phyloP scores from a whole-genome alignment of 2,113 vertebrate genomes.

The Perccottus glenii region DNA sequence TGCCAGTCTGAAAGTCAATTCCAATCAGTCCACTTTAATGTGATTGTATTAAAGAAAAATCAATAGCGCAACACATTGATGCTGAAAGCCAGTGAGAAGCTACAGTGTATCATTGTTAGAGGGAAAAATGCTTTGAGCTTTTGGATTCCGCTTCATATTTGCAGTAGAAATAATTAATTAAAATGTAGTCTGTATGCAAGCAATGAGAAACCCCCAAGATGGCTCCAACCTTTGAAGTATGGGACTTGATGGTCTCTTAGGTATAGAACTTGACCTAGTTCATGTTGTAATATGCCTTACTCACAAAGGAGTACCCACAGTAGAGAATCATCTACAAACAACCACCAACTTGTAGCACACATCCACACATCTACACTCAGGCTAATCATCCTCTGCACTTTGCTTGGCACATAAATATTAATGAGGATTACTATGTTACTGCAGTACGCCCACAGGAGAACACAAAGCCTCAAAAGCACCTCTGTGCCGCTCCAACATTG shows the following conservation, averaged over 20 bases:
- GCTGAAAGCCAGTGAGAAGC: constrained; percentile 20
- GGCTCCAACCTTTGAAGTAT: constrained; percentile 55
- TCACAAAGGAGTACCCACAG: constrained; percentile 27
- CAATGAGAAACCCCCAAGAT: constrained; percentile 16
- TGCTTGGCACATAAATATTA: constrained; percentile 75
- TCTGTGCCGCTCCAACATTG: constrained; percentile 11
- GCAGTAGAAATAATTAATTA: constrained; percentile 28
- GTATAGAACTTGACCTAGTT: constrained; percentile 66
- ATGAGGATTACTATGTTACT: constrained; percentile 76
- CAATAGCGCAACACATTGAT: constrained; percentile 54
- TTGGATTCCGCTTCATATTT: neutral
- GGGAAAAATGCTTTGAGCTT: constrained; percentile 9
- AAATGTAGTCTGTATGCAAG: constrained; percentile 14
- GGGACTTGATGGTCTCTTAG: constrained; percentile 41
- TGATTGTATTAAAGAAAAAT: constrained; percentile 66
- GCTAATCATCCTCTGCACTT: constrained; percentile 69
- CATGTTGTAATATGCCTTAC: constrained; percentile 31
- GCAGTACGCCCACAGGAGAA: constrained; percentile 67
- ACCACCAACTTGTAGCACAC: constrained; percentile 9
- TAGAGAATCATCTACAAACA: constrained; percentile 3
- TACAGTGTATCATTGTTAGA: constrained; percentile 5
- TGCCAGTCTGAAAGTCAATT: constrained; percentile 52
- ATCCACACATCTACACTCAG: constrained; percentile 2
- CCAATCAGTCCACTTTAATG: constrained; percentile 62
- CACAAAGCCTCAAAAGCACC: constrained; percentile 38